Conservation (phyloP, 2,888 invertebrate genomes). For the Theodoxus fluviatilis region DNA sequence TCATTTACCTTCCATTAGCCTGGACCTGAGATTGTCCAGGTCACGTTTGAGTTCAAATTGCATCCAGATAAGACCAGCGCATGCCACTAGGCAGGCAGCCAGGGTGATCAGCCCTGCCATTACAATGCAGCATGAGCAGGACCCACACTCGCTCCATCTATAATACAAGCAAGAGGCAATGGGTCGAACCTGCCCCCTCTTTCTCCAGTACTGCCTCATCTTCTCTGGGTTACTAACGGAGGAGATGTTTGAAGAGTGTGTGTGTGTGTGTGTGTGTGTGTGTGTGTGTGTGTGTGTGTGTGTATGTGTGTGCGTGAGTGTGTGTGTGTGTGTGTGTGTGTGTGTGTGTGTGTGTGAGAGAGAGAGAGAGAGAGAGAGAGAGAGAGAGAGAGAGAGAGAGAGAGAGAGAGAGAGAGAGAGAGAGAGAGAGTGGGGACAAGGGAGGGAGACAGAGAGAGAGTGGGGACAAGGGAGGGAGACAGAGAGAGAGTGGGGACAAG, state of each 20-base stretch:
- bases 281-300: not conserved
- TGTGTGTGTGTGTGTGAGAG: not conserved
- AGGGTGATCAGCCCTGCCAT: conserved; percentile 58
- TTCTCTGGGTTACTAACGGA: no score
- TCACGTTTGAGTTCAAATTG: conserved; percentile 63
- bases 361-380: conserved; percentile 16
- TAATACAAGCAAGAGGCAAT: conserved; percentile 25
- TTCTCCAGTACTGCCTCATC: not conserved
- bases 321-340: not conserved
- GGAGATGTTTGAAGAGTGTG: no score
- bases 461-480: no score
- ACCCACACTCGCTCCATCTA: conserved; percentile 32
- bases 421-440: no score
- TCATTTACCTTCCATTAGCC: conserved; percentile 39
- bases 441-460: no score
- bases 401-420: not conserved
- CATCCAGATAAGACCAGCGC: conserved; percentile 62
- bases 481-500: no score
- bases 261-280: not conserved
- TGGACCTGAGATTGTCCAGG: conserved; percentile 54
- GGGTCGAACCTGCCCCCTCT: not conserved
- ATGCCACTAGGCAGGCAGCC: conserved; percentile 58
- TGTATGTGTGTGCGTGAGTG: not conserved
- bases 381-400: not conserved
- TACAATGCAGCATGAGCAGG: conserved; percentile 59